These are phyloP conservation scores for Rotaria socialis DNA, from an alignment of 2,888 invertebrate species.

Conservation along the genomic window DNA sequence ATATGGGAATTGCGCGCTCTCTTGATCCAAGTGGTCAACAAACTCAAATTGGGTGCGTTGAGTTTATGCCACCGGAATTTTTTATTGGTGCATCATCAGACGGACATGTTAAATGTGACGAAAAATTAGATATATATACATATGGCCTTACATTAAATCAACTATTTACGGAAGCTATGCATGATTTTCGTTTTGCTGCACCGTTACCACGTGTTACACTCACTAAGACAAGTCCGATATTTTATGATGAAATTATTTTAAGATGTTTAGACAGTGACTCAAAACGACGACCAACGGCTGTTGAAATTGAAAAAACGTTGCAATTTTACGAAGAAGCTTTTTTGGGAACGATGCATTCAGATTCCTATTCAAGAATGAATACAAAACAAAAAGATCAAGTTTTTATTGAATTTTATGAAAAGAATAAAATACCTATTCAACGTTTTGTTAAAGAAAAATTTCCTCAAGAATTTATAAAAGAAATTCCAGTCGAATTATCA, in stretches of 20 bases:
- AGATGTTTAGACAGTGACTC: neutral
- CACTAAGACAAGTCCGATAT: neutral
- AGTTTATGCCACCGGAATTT: slow-evolving; percentile 22
- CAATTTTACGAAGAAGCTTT: neutral
- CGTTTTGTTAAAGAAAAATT: neutral
- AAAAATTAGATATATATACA: slow-evolving; percentile 9
- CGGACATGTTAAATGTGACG: neutral
- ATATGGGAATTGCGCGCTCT: slow-evolving; percentile 30
- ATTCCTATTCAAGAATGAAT: neutral
- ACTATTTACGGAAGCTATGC: neutral
- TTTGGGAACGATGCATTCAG: neutral
- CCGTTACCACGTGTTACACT: neutral
- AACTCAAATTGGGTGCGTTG: neutral
- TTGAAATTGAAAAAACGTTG: neutral
- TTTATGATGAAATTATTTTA: neutral
- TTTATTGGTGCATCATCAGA: neutral
- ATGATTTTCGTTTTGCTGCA: neutral
- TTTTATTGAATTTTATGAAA: neutral
- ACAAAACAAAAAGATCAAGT: neutral
- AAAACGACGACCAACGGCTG: neutral
- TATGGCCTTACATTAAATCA: slow-evolving; percentile 14
- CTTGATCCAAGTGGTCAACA: neutral
- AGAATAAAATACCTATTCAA: neutral
- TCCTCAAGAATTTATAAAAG: neutral
- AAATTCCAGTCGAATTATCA: neutral